Evolutionary conservation across 2,113 vertebrate genomes (phyloP).

Genomic region (Xenopus tropicalis): DNA sequence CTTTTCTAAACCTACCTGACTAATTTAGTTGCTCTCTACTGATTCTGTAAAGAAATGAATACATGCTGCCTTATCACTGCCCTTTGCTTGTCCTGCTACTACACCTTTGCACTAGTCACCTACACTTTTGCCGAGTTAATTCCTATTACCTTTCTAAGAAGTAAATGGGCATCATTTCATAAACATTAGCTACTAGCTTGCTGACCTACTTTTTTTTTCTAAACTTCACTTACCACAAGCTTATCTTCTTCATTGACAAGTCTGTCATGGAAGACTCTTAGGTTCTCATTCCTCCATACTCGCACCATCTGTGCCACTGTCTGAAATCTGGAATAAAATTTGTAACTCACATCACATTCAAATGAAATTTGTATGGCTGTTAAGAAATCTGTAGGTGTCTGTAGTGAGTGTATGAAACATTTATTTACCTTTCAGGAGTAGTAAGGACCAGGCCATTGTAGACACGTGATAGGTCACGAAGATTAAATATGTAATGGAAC

Average conservation of each 20-base stretch:
- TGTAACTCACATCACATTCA: constrained; percentile 29
- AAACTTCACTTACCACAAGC: constrained; percentile 68
- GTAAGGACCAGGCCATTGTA: constrained; percentile 84
- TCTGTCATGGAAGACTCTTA: constrained; percentile 92
- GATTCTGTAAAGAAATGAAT: too few species aligned
- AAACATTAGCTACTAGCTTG: too few species aligned
- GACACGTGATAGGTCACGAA: constrained; percentile 87
- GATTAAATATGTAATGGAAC: constrained; percentile 97
- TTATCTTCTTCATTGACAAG: constrained; percentile 86
- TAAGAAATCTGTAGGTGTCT: too few species aligned
- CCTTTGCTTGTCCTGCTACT: too few species aligned
- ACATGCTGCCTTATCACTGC: too few species aligned
- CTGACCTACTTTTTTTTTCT: background rate
- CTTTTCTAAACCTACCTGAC: background rate
- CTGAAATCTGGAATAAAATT: constrained; percentile 69
- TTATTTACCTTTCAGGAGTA: constrained; percentile 73
- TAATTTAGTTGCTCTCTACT: too few species aligned
- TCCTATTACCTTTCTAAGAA: too few species aligned
- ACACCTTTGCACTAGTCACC: too few species aligned
- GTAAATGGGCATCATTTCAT: too few species aligned
- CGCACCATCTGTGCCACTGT: constrained; percentile 83
- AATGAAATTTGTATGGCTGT: background rate
- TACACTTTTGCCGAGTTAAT: too few species aligned
- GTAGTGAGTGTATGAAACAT: too few species aligned
- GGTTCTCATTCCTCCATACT: constrained; percentile 93